Evolutionary conservation across 2,888 invertebrate genomes (phyloP).

Genomic region (Phalera bucephala): DNA sequence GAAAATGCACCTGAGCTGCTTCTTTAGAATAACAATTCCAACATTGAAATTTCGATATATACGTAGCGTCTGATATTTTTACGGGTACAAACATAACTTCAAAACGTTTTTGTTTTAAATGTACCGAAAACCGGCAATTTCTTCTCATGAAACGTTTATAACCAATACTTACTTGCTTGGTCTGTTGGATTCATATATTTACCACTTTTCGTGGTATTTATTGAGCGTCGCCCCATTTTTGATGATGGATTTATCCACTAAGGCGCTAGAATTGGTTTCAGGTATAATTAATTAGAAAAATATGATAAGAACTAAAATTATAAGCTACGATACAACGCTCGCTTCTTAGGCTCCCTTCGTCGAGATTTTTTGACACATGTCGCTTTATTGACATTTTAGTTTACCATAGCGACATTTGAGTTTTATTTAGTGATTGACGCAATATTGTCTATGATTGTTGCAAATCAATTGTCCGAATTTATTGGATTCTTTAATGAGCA

Average conservation of each 20-base stretch:
- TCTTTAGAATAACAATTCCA: too few relatives aligned
- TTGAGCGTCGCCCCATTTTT: constrained; percentile 97
- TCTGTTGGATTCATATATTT: constrained; percentile 99
- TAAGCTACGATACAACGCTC: background rate
- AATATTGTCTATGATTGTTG: too few relatives aligned
- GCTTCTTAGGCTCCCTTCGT: background rate
- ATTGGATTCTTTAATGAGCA: too few relatives aligned
- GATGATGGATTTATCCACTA: constrained; percentile 7
- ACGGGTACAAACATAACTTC: too few relatives aligned
- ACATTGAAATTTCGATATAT: too few relatives aligned
- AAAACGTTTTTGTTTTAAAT: too few relatives aligned
- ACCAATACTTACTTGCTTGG: constrained; percentile 94
- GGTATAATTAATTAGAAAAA: background rate
- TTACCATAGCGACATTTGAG: too few relatives aligned
- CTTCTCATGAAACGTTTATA: background rate
- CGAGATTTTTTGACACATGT: background rate
- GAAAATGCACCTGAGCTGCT: too few relatives aligned
- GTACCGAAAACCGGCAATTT: constrained; percentile 1
- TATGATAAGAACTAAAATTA: background rate
- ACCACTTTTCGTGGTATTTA: constrained; percentile 99
- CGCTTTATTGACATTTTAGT: too few relatives aligned
- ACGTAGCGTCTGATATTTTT: too few relatives aligned
- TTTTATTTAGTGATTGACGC: too few relatives aligned
- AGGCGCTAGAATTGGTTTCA: constrained; percentile 1
- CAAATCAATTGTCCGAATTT: too few relatives aligned